Percentiles rank a stretch among this genome's conserved stretches.
These are phyloP conservation scores for Bujurquina vittata DNA, from an alignment of 2,113 vertebrate genomes.

Conservation along the genomic window DNA sequence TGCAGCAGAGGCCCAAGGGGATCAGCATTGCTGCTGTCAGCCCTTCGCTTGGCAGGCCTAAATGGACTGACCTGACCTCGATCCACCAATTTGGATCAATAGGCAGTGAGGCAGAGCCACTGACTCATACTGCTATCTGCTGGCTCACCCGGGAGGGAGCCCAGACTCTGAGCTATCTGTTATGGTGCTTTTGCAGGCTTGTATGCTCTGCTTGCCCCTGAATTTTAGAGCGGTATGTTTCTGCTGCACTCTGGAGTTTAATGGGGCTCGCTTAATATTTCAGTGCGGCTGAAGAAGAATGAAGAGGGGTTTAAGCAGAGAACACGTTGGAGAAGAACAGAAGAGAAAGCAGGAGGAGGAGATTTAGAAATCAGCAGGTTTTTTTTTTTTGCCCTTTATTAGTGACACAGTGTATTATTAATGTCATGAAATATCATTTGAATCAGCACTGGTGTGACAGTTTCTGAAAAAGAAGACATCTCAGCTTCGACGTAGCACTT, in stretches of 20 bases:
- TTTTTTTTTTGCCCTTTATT: constrained; percentile 11
- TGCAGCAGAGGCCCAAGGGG: not conserved
- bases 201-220: constrained; percentile 20
- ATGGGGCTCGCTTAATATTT: constrained; percentile 53
- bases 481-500: constrained; percentile 8
- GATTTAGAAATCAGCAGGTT: not conserved
- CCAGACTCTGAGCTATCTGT: not conserved
- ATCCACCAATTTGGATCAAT: constrained; percentile 59
- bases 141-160: constrained; percentile 6
- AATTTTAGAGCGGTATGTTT: constrained; percentile 7
- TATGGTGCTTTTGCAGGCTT: constrained; percentile 11
- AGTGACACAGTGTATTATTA: constrained; percentile 1
- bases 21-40: constrained; percentile 24
- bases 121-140: constrained; percentile 41
- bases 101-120: constrained; percentile 23
- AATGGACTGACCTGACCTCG: constrained; percentile 63
- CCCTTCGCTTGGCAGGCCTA: constrained; percentile 20
- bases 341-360: not conserved
- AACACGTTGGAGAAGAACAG: not conserved
- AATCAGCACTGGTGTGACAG: constrained; percentile 12
- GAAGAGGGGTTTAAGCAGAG: constrained; percentile 1
- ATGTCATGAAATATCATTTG: not conserved
- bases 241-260: constrained; percentile 33
- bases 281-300: constrained; percentile 17
- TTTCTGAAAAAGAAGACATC: not conserved